Evolutionary conservation across 2,888 invertebrate species (phyloP), one percentile per base, ranked within the genome.

Genomic region (Euphydryas editha): DNA sequence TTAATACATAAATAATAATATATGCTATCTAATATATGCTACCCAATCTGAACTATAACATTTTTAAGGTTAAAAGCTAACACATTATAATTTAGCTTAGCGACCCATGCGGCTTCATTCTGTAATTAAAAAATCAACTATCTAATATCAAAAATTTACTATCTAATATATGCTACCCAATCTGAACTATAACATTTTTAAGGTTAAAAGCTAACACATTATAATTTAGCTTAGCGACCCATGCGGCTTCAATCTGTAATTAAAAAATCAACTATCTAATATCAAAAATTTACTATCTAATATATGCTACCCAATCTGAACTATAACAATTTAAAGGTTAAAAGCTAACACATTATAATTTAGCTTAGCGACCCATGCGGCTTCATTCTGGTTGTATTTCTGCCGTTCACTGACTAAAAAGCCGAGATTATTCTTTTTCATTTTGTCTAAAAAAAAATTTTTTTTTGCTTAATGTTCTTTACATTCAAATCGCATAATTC

Each of bases 271-370:
- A n/a, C n/a, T n/a, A n/a, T n/a, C n/a, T n/a, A n/a, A n/a, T n/a
- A n/a, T n/a, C n/a, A n/a, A n/a, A n/a, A n/a, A n/a, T n/a, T n/a
- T 36, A 13, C 47, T 13, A 21, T 47, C 47, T 47, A 47, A 47
- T 47, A 20, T 47, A 0, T 10, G 5, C 1, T 11, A 20, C 47
- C 47, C 47, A 20, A 47, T 47, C 47, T 47, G 47, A 47, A 20
- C 20, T 47, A 20, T 13, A 47, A 47, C 20, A 11, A 3, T 47
- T 47, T 47, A 20, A 11, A 11, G 20, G 18, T 18, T 47, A 20
- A 18, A 3, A 11, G 13, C 18, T 13, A 30, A 47, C 20, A 47
- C 11, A 20, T 47, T 47, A 39, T 39, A 39, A 39, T 39, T 39
- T 39, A 7, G 8, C 30, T 30, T 7, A 30, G 30, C 5, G 8